Evolutionary conservation across 2,113 vertebrate genomes (phyloP), one percentile per base, ranked within the genome.

Genomic region (Labeo rohita): DNA sequence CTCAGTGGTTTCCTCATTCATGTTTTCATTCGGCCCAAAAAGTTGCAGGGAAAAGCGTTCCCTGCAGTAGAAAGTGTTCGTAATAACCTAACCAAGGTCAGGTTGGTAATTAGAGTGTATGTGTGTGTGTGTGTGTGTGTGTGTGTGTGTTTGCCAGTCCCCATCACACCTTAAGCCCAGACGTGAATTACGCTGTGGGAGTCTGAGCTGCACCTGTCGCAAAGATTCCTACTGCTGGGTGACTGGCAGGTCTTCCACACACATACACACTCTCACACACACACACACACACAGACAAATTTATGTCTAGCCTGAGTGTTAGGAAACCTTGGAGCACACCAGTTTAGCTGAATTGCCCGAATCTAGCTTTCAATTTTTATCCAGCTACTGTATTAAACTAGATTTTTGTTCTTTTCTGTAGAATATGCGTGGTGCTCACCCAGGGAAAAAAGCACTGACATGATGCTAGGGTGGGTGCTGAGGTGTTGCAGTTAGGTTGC

Each of bases 41-140:
- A 84, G 84, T 84, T 76, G 73, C 36, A 81, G 80, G 34, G 16
- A n/a, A 87, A 85, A 77, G 50, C 18, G 10, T 73, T 82, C 50
- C 54, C 23, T 77, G 59, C 80, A 70, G 80, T 74, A 75, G 72
- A 85, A 89, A 74, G 66, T 75, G 54, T 65, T 83, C 59, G 72
- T 83, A 89, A 86, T 87, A 87, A 89, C 84, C 81, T 85, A 83
- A 73, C 65, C 93, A 94, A 93, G 93, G 93, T 93, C 92, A 92
- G 87, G 87, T 91, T 92, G 90, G 92, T 92, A 93, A 93, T 92
- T 91, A 90, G 90, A 87, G 80, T 86, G 87, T 78, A 68, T 84
- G 73, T 68, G 47, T 86, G 4, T 61, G 75, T 85, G 52, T 85
- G 73, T 70, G 54, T 79, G 45, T 54, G 77, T 66, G 50, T 66